These are phyloP conservation scores for Liolophura sinensis DNA, from an alignment of 1,140 invertebrate genomes.

Conservation along the genomic window DNA sequence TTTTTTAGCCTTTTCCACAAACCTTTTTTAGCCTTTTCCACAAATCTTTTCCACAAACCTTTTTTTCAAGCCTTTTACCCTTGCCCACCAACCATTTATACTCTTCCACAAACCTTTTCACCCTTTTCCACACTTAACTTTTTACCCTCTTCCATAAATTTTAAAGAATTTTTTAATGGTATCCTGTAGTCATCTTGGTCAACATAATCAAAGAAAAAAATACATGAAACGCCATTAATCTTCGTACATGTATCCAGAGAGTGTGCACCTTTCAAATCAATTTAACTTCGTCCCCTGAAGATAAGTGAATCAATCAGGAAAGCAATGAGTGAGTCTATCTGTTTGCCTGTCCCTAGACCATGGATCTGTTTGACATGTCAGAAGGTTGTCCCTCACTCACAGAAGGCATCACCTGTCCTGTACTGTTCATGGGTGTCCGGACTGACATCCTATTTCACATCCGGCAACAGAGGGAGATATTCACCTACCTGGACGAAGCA, in stretches of 20 bases:
- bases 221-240: no score
- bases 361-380: conserved; percentile 57
- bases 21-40: no score
- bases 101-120: no score
- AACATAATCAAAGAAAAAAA: no score
- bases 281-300: background rate
- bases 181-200: no score
- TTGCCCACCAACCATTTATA: no score
- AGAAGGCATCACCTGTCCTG: conserved; percentile 49
- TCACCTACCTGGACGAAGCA: conserved; percentile 39
- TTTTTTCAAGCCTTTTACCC: no score
- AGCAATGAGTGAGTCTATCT: background rate
- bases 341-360: conserved; percentile 36
- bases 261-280: background rate
- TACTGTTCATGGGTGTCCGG: conserved; percentile 56
- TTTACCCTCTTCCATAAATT: no score
- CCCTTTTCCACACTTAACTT: no score
- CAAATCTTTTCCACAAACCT: no score
- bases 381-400: conserved; percentile 40
- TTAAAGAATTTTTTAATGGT: no score
- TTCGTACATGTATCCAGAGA: background rate
- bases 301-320: background rate
- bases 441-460: conserved; percentile 60
- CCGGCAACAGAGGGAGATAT: conserved; percentile 53
- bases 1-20: no score